Conservation (phyloP, 1,140 invertebrate genomes). For the Lordiphosa collinella region DNA sequence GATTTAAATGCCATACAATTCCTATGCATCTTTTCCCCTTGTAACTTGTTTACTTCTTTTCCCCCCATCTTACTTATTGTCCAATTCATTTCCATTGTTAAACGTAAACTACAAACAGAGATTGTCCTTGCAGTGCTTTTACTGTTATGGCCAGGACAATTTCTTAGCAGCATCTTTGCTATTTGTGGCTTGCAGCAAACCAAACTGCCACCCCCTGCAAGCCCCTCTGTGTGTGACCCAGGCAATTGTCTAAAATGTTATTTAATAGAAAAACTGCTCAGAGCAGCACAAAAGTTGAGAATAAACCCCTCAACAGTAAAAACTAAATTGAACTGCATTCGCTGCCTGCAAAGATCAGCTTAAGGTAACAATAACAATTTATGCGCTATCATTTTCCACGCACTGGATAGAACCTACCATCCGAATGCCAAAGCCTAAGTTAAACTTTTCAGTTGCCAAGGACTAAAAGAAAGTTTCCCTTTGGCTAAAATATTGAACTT, state of each 20-base stretch:
- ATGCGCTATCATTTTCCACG: conserved; percentile 21
- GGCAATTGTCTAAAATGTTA: conserved; percentile 70
- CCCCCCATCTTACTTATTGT: conserved; percentile 14
- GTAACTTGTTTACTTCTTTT: background rate
- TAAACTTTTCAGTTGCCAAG: conserved; percentile 59
- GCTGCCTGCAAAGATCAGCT: conserved; percentile 3
- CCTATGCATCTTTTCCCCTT: conserved; percentile 1
- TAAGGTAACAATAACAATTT: conserved; percentile 57
- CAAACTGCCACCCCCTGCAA: background rate
- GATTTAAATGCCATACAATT: background rate
- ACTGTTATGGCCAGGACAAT: conserved; percentile 42
- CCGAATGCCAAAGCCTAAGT: conserved; percentile 28
- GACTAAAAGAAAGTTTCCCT: conserved; percentile 42
- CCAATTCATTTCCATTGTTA: conserved; percentile 44
- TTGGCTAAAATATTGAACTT: conserved; percentile 74
- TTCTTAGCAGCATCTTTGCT: conserved; percentile 43
- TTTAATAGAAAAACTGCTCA: conserved; percentile 64
- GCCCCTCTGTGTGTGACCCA: conserved; percentile 9
- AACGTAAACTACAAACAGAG: conserved; percentile 16
- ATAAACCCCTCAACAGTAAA: conserved; percentile 2
- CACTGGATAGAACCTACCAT: background rate
- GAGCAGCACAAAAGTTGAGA: conserved; percentile 41
- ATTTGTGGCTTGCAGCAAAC: conserved; percentile 34
- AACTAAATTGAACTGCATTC: conserved; percentile 67
- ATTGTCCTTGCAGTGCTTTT: background rate